phyloP scores from a whole-genome alignment of 2,888 invertebrate species.

The Polyploca ridens region DNA sequence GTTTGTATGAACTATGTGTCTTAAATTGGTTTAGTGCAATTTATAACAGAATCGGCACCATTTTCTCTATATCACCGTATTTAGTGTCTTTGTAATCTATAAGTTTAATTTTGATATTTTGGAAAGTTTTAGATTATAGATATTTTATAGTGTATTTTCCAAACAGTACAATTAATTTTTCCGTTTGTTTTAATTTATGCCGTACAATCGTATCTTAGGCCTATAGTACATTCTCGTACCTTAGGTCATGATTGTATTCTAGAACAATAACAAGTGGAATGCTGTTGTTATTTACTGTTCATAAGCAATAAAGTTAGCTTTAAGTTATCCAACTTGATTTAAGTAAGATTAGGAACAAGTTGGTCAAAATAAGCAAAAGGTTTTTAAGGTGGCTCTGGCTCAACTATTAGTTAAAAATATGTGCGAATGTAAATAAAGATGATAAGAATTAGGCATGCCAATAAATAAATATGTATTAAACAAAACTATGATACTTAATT shows the following conservation, averaged over 20 bases:
- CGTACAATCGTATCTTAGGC: neutral
- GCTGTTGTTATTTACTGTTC: neutral
- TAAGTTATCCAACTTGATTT: neutral
- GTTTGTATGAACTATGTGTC: too few species aligned
- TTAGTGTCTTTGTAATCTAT: too few species aligned
- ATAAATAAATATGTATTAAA: neutral
- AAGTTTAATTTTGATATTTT: too few species aligned
- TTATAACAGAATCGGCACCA: too few species aligned
- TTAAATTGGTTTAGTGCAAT: too few species aligned
- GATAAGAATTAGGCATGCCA: neutral
- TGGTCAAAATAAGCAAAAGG: neutral
- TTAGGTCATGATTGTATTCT: neutral
- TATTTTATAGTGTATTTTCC: too few species aligned
- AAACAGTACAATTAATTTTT: neutral
- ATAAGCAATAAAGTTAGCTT: neutral
- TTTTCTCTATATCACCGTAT: too few species aligned
- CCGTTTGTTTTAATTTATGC: neutral
- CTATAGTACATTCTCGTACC: neutral
- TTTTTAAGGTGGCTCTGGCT: neutral
- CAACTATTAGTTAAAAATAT: neutral
- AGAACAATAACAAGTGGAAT: constrained; percentile 4
- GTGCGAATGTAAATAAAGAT: neutral
- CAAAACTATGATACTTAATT: too few species aligned
- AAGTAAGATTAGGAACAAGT: neutral
- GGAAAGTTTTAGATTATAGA: too few species aligned